Base-by-base conservation (phyloP, 2,888 invertebrate genomes). In the Anaspis maculata region DNA sequence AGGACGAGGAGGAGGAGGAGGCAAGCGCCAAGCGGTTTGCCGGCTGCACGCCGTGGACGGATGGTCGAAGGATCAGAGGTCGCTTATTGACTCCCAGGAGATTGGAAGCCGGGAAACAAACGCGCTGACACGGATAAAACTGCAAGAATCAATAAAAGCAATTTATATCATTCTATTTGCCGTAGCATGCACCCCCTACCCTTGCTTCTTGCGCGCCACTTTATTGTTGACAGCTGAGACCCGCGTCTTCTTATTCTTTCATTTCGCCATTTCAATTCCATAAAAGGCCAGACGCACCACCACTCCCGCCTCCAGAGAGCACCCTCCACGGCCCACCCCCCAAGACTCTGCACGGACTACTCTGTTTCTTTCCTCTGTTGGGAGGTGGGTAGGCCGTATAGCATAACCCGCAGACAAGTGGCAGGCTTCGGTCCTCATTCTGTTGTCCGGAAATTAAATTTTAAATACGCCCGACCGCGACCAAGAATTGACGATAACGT, bases 81-180 rank as follows among this genome's bases (percentile, higher is more conserved):
- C 39, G 29, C 36, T 42, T 42, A 37, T 42, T 39, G 39, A 34
- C 37, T 36, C 34, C 32, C 39, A 16, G 31, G 34, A 33, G 37
- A 41, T 41, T 34, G 29, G n/a, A 37, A 28, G 29, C 19, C 39
- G 26, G 36, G 37, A 39, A 41, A 42, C 34, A 42, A 39, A 39
- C 42, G 32, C 36, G 39, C 42, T 39, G 39, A 39, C 35, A 39
- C 34, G 39, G 34, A 40, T 40, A 40, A 37, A 42, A 40, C 39
- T 34, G 34, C 23, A 34, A 37, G 39, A 40, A 42, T 42, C 42
- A 42, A 42, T 42, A 42, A 37, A 42, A 42, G 27, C 42, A 42
- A 42, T 42, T 42, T 42, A 39, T 42, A 40, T 40, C 32, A 32
- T 40, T 37, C 32, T 34, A 32, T 42, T 42, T 42, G 35, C 37